A percentile compares a stretch with the other conserved stretches of the same genome.
Evolutionary conservation across 2,797 vertebrate species (phyloP).

Genomic region (Pagetopsis macropterus): DNA sequence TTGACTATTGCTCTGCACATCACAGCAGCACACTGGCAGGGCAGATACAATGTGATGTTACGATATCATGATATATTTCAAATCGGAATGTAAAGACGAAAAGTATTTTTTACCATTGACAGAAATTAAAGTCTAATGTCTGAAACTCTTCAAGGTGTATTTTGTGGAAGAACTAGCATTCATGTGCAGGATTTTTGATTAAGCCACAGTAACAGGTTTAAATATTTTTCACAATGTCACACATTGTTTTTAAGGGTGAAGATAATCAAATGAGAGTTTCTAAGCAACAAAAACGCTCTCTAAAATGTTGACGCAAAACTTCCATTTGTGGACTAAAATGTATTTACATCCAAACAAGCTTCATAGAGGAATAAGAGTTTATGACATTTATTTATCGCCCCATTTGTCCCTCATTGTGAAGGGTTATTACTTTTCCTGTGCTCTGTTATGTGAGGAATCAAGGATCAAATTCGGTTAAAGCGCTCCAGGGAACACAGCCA

Average conservation of each 20-base stretch:
- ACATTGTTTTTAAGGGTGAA: background rate
- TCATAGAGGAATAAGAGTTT: conserved; percentile 7
- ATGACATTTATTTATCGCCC: conserved; percentile 37
- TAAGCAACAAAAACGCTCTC: conserved; percentile 11
- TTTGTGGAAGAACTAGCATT: conserved; percentile 4
- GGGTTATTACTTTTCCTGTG: conserved; percentile 16
- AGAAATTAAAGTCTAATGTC: conserved; percentile 38
- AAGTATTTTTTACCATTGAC: conserved; percentile 7
- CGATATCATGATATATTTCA: conserved; percentile 18
- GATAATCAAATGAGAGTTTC: conserved; percentile 10
- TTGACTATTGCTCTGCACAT: no score
- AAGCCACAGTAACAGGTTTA: background rate
- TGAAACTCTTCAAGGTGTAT: conserved; percentile 11
- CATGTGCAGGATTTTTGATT: no score
- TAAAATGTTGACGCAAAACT: conserved; percentile 32
- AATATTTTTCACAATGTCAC: conserved; percentile 15
- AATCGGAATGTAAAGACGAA: conserved; percentile 31
- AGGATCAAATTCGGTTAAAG: conserved; percentile 21
- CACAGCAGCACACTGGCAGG: background rate
- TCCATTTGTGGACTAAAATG: conserved; percentile 21
- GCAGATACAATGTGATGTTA: conserved; percentile 17
- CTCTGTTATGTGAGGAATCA: conserved; percentile 22
- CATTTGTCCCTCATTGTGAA: conserved; percentile 32
- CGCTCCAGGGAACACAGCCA: background rate
- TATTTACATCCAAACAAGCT: conserved; percentile 21